Conservation (phyloP, 2,888 invertebrate species). For the Periphyllus acericola region DNA sequence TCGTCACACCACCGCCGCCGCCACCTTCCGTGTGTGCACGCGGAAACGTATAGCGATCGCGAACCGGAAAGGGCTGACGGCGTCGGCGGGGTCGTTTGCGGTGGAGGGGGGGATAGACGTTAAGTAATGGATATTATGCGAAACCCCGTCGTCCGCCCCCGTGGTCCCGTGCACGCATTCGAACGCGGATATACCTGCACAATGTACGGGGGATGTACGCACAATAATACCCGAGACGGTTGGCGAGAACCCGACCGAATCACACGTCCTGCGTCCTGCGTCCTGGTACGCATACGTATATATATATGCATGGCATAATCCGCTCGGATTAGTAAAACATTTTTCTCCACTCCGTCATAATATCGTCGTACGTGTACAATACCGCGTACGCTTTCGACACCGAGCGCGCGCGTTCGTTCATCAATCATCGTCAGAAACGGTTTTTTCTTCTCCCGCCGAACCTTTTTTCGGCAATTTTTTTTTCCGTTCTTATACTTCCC, state of each 20-base stretch:
- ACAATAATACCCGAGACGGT: neutral
- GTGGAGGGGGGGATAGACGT: neutral
- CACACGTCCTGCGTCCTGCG: neutral
- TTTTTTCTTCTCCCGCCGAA: slow-evolving; percentile 18
- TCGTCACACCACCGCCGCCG: neutral
- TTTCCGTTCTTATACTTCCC: neutral
- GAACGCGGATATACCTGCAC: too few species aligned
- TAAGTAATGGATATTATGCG: slow-evolving; percentile 57
- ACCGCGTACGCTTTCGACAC: too few species aligned
- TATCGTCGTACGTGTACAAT: too few species aligned
- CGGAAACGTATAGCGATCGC: neutral
- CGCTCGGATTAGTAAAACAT: slow-evolving; percentile 53
- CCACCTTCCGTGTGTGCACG: neutral
- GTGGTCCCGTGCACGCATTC: neutral
- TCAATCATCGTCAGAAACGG: slow-evolving; percentile 56
- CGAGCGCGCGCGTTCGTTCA: slow-evolving; percentile 40
- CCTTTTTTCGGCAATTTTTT: slow-evolving; percentile 7
- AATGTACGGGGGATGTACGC: too few species aligned
- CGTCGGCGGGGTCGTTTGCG: neutral
- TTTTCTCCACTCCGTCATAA: neutral
- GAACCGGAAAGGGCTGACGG: neutral
- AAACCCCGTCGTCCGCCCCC: neutral
- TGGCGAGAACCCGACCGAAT: slow-evolving; percentile 2
- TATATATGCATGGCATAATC: slow-evolving; percentile 47
- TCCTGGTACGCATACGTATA: neutral